Evolutionary conservation across 2,113 vertebrate genomes (phyloP).

Genomic region (Centrocercus urophasianus): DNA sequence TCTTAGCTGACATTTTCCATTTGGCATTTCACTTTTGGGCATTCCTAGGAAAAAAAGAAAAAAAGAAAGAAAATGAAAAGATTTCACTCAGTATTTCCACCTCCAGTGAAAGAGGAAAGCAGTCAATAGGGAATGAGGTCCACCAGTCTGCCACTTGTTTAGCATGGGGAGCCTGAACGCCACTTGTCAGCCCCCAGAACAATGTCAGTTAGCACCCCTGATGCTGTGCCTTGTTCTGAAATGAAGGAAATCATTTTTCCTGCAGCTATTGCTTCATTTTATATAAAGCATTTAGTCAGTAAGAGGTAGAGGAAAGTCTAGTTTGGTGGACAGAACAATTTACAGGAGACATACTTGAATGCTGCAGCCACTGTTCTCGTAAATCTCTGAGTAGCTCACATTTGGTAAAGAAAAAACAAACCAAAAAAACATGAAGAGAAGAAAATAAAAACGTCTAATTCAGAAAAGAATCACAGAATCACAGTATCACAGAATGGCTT

Average conservation of each 20-base stretch:
- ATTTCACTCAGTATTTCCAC: neutral
- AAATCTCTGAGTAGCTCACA: neutral
- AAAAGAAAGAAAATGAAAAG: neutral
- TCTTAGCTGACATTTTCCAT: neutral
- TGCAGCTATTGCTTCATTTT: neutral
- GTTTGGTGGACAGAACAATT: neutral
- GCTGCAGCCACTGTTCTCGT: neutral
- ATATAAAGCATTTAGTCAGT: neutral
- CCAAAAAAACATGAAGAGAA: neutral
- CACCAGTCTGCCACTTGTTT: fast-evolving
- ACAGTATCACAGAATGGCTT: no score
- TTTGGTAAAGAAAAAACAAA: neutral
- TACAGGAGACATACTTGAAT: neutral
- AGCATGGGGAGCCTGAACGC: neutral
- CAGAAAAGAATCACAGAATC: neutral
- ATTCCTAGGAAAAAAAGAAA: neutral
- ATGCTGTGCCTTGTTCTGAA: neutral
- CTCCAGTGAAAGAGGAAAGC: neutral
- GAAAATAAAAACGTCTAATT: neutral
- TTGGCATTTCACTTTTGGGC: neutral
- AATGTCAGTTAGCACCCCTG: neutral
- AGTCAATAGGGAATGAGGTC: neutral
- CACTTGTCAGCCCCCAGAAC: neutral
- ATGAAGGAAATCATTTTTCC: neutral
- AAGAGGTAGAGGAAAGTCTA: neutral